These are phyloP conservation scores for Wiebesia pumilae DNA, from an alignment of 1,140 invertebrate genomes.

Conservation along the genomic window DNA sequence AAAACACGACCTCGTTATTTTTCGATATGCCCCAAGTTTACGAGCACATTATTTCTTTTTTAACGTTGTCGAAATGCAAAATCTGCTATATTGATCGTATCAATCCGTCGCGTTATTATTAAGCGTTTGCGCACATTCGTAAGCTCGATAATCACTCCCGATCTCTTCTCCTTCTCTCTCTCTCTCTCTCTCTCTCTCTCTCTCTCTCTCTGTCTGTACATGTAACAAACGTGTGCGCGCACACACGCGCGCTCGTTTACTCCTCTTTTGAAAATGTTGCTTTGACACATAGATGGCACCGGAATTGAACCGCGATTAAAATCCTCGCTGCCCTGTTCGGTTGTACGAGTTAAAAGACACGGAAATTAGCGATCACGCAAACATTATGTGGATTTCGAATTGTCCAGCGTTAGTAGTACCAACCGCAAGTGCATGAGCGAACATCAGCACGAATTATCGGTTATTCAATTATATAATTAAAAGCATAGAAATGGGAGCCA, in stretches of 20 bases:
- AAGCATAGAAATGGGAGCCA: not conserved
- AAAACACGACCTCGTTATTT: not conserved
- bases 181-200: not conserved
- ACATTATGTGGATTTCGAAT: slow-evolving; percentile 16
- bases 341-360: not conserved
- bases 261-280: not conserved
- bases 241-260: not conserved
- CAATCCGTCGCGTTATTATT: not conserved
- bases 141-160: not conserved
- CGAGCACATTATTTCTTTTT: not conserved
- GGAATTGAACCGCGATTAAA: not conserved
- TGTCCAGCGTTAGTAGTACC: not conserved
- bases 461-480: slow-evolving; percentile 16
- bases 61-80: not conserved
- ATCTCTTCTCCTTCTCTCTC: not conserved
- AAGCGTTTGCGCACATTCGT: not conserved
- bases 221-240: too few relatives aligned
- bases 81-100: not conserved
- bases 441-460: not conserved
- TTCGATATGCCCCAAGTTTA: not conserved
- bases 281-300: not conserved
- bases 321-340: not conserved
- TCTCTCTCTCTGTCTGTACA: too few relatives aligned
- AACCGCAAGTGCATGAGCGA: not conserved
- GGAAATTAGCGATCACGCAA: slow-evolving; percentile 32